A percentile compares a stretch with the other conserved stretches of the same genome.
phyloP scores from a whole-genome alignment of 2,113 vertebrate species.

The Catharus minimus region DNA sequence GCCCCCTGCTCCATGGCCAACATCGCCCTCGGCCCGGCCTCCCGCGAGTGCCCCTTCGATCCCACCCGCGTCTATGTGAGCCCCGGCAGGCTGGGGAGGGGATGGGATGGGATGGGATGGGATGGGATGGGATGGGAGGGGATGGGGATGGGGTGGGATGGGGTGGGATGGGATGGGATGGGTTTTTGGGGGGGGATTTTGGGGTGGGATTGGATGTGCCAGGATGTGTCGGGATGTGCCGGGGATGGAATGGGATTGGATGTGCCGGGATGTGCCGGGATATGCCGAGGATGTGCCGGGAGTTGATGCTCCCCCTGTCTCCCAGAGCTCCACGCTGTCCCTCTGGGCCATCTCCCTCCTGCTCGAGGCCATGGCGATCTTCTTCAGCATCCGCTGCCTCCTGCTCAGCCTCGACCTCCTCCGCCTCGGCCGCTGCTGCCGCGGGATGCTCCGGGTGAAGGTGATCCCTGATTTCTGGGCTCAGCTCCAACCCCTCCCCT shows the following conservation, averaged over 20 bases:
- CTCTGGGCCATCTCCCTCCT: conserved; percentile 86
- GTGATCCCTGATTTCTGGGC: not conserved
- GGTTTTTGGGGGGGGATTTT: too few relatives aligned
- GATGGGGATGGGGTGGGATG: too few relatives aligned
- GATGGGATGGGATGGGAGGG: too few relatives aligned
- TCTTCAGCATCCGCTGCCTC: conserved; percentile 77
- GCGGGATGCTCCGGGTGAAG: conserved; percentile 16
- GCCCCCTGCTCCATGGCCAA: conserved; percentile 74
- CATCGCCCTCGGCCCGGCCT: conserved; percentile 59
- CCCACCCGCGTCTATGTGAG: conserved; percentile 89
- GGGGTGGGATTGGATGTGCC: too few relatives aligned
- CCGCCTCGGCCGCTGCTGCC: conserved; percentile 63
- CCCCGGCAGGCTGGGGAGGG: not conserved
- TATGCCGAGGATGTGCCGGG: rapidly evolving
- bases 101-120: too few relatives aligned
- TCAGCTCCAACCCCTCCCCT: rapidly evolving
- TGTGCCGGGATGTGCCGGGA: rapidly evolving
- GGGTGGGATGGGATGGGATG: too few relatives aligned
- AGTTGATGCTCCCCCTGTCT: not conserved
- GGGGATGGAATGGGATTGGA: too few relatives aligned
- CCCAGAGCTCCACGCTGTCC: conserved; percentile 85
- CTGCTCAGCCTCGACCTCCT: conserved; percentile 73
- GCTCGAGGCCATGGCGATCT: conserved; percentile 73
- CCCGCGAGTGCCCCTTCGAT: conserved; percentile 86
- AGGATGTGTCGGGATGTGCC: too few relatives aligned